phyloP scores from a whole-genome alignment of 2,888 invertebrate species.

The Melanostoma mellinum region DNA sequence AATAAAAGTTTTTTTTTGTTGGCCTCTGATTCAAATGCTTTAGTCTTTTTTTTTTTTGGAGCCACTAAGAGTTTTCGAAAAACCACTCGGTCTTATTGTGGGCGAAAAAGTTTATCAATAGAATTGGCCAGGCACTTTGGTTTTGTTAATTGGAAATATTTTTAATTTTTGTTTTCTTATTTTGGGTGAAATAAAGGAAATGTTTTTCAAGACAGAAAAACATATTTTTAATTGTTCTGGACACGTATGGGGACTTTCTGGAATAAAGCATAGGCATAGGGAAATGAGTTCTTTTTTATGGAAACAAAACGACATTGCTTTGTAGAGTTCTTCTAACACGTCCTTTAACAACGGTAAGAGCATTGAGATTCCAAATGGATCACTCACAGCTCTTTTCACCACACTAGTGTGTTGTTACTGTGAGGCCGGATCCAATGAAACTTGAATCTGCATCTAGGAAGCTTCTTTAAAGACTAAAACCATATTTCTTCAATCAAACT shows the following conservation, averaged over 20 bases:
- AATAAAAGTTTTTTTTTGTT: constrained; percentile 25
- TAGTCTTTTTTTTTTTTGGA: constrained; percentile 23
- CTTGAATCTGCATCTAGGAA: too few species aligned
- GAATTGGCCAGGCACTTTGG: constrained; percentile 30
- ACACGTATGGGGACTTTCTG: not conserved
- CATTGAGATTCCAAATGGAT: too few species aligned
- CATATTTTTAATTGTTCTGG: not conserved
- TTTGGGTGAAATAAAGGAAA: not conserved
- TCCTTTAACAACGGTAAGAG: too few species aligned
- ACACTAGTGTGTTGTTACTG: too few species aligned
- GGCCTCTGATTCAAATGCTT: not conserved
- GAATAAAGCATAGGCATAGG: too few species aligned
- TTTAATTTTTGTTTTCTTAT: constrained; percentile 8
- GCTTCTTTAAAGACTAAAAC: too few species aligned
- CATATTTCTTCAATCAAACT: too few species aligned
- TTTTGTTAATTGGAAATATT: constrained; percentile 52
- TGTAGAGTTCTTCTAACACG: too few species aligned
- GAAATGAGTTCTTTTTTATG: too few species aligned
- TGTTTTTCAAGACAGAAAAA: not conserved
- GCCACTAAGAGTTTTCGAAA: constrained; percentile 42
- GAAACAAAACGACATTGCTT: too few species aligned
- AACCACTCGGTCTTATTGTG: constrained; percentile 48
- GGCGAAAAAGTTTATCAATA: constrained; percentile 45
- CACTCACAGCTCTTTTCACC: too few species aligned
- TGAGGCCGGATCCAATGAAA: too few species aligned